phyloP scores from a whole-genome alignment of 2,888 invertebrate genomes.

The Cepaea hortensis region DNA sequence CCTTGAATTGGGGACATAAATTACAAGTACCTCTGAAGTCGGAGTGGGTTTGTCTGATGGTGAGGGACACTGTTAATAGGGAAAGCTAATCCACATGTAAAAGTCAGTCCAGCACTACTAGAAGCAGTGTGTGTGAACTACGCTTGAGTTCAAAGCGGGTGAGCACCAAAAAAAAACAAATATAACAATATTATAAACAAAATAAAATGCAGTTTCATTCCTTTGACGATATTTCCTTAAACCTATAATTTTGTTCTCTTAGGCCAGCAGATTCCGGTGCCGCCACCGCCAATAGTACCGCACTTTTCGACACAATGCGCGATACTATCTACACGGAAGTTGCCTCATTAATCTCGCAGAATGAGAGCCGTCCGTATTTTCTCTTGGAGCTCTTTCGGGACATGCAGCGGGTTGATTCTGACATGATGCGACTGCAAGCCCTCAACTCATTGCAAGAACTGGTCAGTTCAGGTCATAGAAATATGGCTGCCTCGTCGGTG shows the following conservation, averaged over 20 bases:
- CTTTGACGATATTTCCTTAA: too few relatives aligned
- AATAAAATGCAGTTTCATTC: too few relatives aligned
- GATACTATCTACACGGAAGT: conserved; percentile 90
- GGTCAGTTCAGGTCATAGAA: conserved; percentile 80
- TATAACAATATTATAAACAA: too few relatives aligned
- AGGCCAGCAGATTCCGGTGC: conserved; percentile 55
- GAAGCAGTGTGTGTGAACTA: too few relatives aligned
- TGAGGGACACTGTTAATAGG: too few relatives aligned
- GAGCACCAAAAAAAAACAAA: too few relatives aligned
- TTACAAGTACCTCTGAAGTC: too few relatives aligned
- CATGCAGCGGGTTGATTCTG: conserved; percentile 83
- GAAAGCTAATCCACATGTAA: too few relatives aligned
- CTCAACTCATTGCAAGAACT: conserved; percentile 83
- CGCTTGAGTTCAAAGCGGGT: too few relatives aligned
- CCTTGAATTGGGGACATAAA: too few relatives aligned
- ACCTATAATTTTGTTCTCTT: neutral
- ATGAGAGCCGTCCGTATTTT: conserved; percentile 85
- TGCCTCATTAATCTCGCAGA: conserved; percentile 86
- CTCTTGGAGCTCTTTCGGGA: conserved; percentile 83
- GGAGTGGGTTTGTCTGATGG: too few relatives aligned
- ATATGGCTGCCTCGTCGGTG: conserved; percentile 54
- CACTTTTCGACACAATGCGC: conserved; percentile 76
- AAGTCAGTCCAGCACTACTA: too few relatives aligned
- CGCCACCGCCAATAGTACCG: conserved; percentile 61
- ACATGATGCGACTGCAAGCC: conserved; percentile 82